Percentiles rank a stretch among this genome's conserved stretches.
Conservation (phyloP, 2,888 invertebrate genomes). For the Andrena hattorfiana region DNA sequence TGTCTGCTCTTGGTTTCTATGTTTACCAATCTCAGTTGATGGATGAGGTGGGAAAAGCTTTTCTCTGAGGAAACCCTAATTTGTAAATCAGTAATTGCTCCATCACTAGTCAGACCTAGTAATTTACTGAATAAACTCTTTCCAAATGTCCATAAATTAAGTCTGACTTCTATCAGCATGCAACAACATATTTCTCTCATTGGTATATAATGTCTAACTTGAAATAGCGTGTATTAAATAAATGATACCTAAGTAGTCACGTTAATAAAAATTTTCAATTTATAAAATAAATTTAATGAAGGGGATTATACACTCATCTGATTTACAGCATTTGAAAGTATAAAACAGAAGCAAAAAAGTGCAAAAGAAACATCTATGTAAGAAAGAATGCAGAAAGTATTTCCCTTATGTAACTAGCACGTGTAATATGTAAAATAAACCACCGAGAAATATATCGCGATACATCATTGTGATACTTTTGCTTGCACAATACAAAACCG, state of each 20-base stretch:
- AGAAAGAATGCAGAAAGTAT: background rate
- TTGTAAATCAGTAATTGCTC: background rate
- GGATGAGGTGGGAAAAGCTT: background rate
- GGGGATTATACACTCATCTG: background rate
- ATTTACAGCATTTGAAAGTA: background rate
- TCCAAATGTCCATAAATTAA: no score
- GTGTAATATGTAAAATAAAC: slow-evolving; percentile 5
- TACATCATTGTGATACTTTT: slow-evolving; percentile 18
- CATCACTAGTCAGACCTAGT: no score
- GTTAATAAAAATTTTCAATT: no score
- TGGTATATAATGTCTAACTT: background rate
- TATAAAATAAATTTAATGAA: background rate
- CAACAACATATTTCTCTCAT: background rate
- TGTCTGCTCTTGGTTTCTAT: slow-evolving; percentile 17
- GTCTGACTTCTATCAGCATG: background rate
- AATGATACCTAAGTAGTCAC: no score
- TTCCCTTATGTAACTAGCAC: slow-evolving; percentile 7
- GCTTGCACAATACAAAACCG: background rate
- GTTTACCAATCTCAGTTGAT: background rate
- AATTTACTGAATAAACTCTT: no score
- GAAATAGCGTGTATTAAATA: background rate
- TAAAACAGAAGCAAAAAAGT: background rate
- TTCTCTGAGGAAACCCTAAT: slow-evolving; percentile 2
- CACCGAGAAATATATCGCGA: background rate
- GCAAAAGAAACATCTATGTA: background rate